Percentiles rank a stretch among this genome's conserved stretches.
Evolutionary conservation across 2,888 invertebrate genomes (phyloP).

Genomic region (Leuctra nigra): DNA sequence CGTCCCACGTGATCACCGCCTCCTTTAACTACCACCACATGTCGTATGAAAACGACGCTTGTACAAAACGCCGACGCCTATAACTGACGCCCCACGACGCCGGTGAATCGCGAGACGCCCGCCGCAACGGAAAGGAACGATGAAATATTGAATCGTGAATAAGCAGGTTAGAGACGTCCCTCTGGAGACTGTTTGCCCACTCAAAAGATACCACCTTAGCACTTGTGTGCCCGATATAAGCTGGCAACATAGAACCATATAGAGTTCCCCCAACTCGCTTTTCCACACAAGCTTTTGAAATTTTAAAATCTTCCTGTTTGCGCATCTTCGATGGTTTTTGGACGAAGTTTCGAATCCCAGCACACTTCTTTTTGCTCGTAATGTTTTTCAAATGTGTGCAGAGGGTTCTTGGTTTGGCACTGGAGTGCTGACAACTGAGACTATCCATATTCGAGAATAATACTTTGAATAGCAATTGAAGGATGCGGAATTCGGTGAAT

Average conservation of each 20-base stretch:
- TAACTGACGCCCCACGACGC: not conserved
- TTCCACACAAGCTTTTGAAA: conserved; percentile 10
- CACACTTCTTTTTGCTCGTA: no score
- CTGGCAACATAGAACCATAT: not conserved
- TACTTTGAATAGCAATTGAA: no score
- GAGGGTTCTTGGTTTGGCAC: no score
- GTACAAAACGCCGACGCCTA: not conserved
- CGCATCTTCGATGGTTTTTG: conserved; percentile 1
- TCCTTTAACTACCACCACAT: not conserved
- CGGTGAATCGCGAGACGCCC: not conserved
- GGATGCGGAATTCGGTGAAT: no score
- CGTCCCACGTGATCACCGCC: not conserved
- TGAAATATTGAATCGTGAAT: conserved; percentile 14
- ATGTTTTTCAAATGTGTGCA: no score
- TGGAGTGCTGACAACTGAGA: no score
- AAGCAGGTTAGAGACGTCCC: conserved; percentile 17
- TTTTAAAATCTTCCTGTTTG: conserved; percentile 12
- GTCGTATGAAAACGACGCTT: not conserved
- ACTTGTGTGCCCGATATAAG: conserved; percentile 12
- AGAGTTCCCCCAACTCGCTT: not conserved
- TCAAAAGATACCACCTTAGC: not conserved
- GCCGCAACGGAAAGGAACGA: conserved; percentile 2
- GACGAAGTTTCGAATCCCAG: not conserved
- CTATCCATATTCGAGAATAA: no score
- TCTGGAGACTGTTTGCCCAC: conserved; percentile 9